Evolutionary conservation across 2,888 invertebrate genomes (phyloP).

Genomic region (Lamellibrachia satsuma): DNA sequence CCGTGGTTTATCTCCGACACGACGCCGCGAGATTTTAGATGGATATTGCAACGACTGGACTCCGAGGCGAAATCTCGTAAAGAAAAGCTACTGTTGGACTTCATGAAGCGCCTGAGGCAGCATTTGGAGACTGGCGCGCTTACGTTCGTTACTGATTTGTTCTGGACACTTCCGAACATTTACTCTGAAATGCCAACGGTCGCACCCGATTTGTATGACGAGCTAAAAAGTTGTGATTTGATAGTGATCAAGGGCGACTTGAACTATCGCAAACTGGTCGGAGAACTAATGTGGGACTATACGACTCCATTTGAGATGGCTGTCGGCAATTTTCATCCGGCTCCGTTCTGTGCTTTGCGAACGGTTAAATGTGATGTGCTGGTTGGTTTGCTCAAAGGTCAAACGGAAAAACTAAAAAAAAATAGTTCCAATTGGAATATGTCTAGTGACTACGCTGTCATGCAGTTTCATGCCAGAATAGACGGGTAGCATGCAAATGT

Average conservation of each 20-base stretch:
- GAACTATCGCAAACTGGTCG: conserved; percentile 92
- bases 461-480: conserved; percentile 34
- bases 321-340: conserved; percentile 82
- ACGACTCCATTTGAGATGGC: conserved; percentile 74
- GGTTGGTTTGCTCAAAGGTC: conserved; percentile 77
- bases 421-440: conserved; percentile 36
- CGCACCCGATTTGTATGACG: conserved; percentile 76
- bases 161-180: conserved; percentile 87
- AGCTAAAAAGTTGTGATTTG: conserved; percentile 75
- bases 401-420: conserved; percentile 63
- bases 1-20: conserved; percentile 98
- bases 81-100: background rate
- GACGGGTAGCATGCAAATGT: background rate
- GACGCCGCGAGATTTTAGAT: conserved; percentile 78
- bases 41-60: conserved; percentile 69
- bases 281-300: conserved; percentile 80
- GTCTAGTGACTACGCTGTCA: conserved; percentile 37
- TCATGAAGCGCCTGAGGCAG: background rate
- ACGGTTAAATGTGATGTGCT: conserved; percentile 91
- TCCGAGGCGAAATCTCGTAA: background rate
- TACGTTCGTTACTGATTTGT: conserved; percentile 63
- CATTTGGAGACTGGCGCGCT: background rate
- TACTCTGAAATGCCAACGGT: conserved; percentile 80
- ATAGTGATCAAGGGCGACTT: conserved; percentile 91
- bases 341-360: conserved; percentile 81